Evolutionary conservation across 2,113 vertebrate genomes (phyloP).

Genomic region (Oreochromis aureus): DNA sequence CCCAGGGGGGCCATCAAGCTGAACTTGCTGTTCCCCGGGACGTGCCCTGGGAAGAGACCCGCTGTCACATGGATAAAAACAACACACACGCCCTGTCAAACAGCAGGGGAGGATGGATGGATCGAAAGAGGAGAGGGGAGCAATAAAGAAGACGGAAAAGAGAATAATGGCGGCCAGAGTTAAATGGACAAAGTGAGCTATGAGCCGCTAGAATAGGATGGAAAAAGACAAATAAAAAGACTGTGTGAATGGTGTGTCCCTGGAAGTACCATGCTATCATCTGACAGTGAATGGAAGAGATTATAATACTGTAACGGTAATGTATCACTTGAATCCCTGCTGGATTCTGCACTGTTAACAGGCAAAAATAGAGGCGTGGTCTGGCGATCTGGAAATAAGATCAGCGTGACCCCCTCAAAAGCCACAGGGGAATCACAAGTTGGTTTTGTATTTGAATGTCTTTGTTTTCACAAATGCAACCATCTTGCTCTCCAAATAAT

Average conservation of each 20-base stretch:
- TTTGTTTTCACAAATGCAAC: neutral
- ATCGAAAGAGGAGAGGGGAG: slow-evolving; percentile 26
- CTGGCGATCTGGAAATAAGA: neutral
- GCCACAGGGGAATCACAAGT: neutral
- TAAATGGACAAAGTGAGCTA: slow-evolving; percentile 24
- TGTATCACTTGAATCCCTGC: neutral
- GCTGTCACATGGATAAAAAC: slow-evolving; percentile 62
- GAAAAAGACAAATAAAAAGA: neutral
- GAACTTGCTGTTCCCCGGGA: slow-evolving; percentile 40
- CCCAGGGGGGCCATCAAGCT: slow-evolving; percentile 52
- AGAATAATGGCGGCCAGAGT: neutral
- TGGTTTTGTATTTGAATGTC: neutral
- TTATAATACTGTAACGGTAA: neutral
- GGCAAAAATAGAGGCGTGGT: neutral
- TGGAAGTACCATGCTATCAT: slow-evolving; percentile 26
- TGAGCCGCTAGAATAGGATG: neutral
- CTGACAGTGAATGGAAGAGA: slow-evolving; percentile 7
- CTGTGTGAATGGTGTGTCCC: neutral
- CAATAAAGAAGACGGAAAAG: slow-evolving; percentile 24
- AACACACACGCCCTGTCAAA: slow-evolving; percentile 66
- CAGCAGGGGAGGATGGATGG: slow-evolving; percentile 44
- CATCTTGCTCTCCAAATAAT: neutral
- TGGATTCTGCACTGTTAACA: neutral
- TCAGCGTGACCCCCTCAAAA: neutral
- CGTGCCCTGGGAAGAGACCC: slow-evolving; percentile 66